These are phyloP conservation scores for Lepidothrix coronata DNA, from an alignment of 2,113 vertebrate genomes.

Conservation along the genomic window DNA sequence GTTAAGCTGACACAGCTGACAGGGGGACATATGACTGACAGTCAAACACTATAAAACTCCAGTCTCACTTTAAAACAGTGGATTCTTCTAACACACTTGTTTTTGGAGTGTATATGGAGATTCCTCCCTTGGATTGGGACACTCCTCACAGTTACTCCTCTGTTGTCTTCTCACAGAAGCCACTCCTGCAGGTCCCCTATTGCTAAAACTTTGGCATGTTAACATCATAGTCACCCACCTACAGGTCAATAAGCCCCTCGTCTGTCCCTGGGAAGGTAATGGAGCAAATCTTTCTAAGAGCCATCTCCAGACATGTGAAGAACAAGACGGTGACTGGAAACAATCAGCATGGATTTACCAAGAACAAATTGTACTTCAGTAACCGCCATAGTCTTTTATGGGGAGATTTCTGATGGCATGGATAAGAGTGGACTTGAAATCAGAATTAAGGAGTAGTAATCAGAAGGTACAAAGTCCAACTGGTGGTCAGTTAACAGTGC, in stretches of 20 bases:
- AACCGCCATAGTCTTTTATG: background rate
- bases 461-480: background rate
- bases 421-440: background rate
- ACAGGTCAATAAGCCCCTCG: background rate
- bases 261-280: background rate
- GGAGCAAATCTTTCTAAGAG: background rate
- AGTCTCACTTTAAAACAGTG: background rate
- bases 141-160: background rate
- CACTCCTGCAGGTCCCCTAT: background rate
- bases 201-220: background rate
- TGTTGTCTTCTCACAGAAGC: background rate
- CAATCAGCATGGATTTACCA: background rate
- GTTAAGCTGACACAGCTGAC: background rate
- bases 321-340: background rate
- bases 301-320: background rate
- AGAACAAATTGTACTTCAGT: background rate
- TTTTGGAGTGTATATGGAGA: background rate
- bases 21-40: background rate
- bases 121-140: background rate
- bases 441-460: background rate
- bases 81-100: background rate
- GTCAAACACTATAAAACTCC: background rate
- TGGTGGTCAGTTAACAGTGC: background rate
- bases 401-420: background rate
- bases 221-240: background rate